Evolutionary conservation across 53 echinoderm and acorn worm genomes (phyloP), one percentile per base, ranked within the genome.

Genomic region (Stichopus horrens): DNA sequence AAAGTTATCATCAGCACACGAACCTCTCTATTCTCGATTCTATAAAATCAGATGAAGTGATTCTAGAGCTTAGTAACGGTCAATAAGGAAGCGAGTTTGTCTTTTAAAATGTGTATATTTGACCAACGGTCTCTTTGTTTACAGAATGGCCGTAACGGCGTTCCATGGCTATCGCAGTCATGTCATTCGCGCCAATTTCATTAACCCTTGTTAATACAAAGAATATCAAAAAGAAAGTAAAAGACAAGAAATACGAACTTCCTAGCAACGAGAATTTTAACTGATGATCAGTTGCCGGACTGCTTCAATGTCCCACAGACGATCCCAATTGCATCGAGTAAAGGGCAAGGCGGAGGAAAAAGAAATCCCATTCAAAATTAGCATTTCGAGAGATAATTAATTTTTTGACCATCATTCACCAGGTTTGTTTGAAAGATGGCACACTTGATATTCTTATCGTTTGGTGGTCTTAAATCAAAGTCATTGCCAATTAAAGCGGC

Each of bases 391-490:
- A 81, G 81, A 81, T 81, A 81, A 81, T 81, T 56, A 81, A 81
- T 77, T 81, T 81, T 81, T 81, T 58, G 56, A 58, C 56, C 81
- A 56, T 57, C 58, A 57, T 81, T 81, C 58, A 56, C 21, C 56
- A 81, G 58, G n/a, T 81, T 81, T 81, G 81, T 81, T 81, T 81
- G 81, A 81, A 81, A 81, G 81, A 55, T 81, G 21, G 81, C n/a
- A 57, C 81, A 81, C 81, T 20, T 58, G 81, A 81, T 81, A 81
- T 58, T 51, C 9, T 58, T n/a, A 81, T 56, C 57, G n/a, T 13
- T 56, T 81, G 56, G 14, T n/a, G 56, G 81, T 58, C 56, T 58
- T 81, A 81, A 81, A 81, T 81, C 81, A 81, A 81, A n/a, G 56
- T 8, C n/a, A 81, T 56, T 21, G 56, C 19, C 71, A 71, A 71